These are phyloP conservation scores for Cettia cetti DNA, from an alignment of 2,113 vertebrate species.

Conservation along the genomic window DNA sequence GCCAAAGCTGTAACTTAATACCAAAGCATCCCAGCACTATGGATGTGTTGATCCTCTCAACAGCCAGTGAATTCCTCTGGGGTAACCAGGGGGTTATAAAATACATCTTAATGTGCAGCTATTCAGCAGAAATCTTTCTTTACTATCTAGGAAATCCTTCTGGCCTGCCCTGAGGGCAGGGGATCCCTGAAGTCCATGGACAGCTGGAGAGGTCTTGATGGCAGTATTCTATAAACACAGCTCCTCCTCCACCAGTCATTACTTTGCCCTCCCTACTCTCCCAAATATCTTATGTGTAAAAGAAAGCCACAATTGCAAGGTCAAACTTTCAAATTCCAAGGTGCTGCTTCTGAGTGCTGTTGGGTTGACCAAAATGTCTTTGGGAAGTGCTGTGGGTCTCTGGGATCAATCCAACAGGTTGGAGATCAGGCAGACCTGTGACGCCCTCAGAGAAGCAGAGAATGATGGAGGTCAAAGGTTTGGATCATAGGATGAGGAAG, in stretches of 20 bases:
- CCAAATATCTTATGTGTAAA: neutral
- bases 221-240: neutral
- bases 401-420: neutral
- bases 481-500: slow-evolving; percentile 10
- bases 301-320: neutral
- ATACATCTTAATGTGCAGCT: neutral
- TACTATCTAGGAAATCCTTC: neutral
- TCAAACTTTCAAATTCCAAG: neutral
- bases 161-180: neutral
- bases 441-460: neutral
- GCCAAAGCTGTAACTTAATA: neutral
- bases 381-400: neutral
- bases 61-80: neutral
- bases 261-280: neutral
- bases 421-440: neutral
- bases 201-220: neutral
- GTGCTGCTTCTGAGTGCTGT: neutral
- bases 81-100: neutral
- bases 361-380: neutral
- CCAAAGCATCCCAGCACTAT: neutral
- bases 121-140: neutral
- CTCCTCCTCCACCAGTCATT: neutral
- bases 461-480: neutral
- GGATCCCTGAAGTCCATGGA: neutral
- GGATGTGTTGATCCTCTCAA: neutral